Evolutionary conservation across 2,888 invertebrate species (phyloP), one percentile per base, ranked within the genome.

Genomic region (Eueremaeus valkanovi): DNA sequence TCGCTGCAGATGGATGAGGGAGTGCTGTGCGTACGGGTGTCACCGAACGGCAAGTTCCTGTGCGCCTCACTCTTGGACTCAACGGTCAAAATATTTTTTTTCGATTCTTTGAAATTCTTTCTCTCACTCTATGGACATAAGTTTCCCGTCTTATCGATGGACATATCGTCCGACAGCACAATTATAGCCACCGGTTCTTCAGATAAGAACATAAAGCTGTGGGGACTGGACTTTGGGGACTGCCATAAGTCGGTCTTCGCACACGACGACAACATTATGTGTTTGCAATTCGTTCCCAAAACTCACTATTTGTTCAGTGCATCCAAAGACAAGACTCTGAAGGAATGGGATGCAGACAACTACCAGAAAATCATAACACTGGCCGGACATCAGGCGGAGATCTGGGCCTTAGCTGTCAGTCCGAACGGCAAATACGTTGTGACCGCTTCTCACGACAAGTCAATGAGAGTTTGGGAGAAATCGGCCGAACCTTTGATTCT

Each of bases 151-250:
- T 86, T 92, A 0, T 92, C 93, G 81, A 87, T 98, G 86, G 97
- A 98, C 83, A 94, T 98, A 77, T 93, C 93, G 18, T 90, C 90
- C 80, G 95, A 95, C 83, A 91, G 90, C 0, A 88, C 88, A 13
- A 83, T 98, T 31, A 90, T 98, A 78, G 92, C 90, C 13, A 96
- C 98, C 0, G 98, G 97, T 9, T 96, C 97, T 2, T 92, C 92
- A 0, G 99, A 99, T 85, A 88, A 95, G 55, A 96, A 93, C 83
- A 88, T 98, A 36, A 96, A 97, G 86, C 90, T 99, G 78, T 99
- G 98, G 98, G 98, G 98, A 45, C 87, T 98, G 85, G 96, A 98
- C 85, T 98, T 95, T 83, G 98, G 98, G n/a, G 96, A 99, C 84
- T 97, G 96, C 81, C 97, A 95, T 85, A 85, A 84, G 81, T 95